These are phyloP conservation scores for Amiota mariae DNA, from an alignment of 2,888 invertebrate species.

Conservation along the genomic window DNA sequence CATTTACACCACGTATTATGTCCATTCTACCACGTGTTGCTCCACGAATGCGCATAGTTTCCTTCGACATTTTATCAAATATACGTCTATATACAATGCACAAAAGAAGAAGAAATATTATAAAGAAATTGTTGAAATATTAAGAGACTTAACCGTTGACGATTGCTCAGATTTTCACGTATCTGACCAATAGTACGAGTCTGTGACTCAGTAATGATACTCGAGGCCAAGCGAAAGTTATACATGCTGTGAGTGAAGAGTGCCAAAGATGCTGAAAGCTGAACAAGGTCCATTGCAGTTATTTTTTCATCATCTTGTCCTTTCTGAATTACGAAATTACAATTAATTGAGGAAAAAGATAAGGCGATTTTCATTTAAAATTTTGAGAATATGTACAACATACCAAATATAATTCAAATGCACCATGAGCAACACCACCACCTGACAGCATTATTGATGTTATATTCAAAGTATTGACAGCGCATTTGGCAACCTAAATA, in stretches of 20 bases:
- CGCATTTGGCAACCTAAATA: slow-evolving; percentile 52
- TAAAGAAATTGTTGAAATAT: background rate
- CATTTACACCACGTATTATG: slow-evolving; percentile 67
- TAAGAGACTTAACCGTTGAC: slow-evolving; percentile 57
- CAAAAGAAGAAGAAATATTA: background rate
- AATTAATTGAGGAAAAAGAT: background rate
- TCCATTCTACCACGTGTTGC: slow-evolving; percentile 58
- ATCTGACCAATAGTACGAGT: slow-evolving; percentile 46
- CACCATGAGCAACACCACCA: slow-evolving; percentile 62
- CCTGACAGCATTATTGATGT: slow-evolving; percentile 68
- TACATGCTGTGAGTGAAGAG: slow-evolving; percentile 69
- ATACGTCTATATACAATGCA: slow-evolving; percentile 52
- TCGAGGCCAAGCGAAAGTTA: slow-evolving; percentile 69
- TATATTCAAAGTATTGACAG: slow-evolving; percentile 69
- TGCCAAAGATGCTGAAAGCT: slow-evolving; percentile 67
- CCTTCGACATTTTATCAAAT: slow-evolving; percentile 67
- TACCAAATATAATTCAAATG: slow-evolving; percentile 66
- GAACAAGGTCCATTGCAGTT: slow-evolving; percentile 57
- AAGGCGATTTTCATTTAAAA: background rate
- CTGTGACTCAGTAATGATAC: slow-evolving; percentile 59
- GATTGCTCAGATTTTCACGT: slow-evolving; percentile 61
- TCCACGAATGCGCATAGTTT: slow-evolving; percentile 63
- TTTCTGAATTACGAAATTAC: slow-evolving; percentile 53
- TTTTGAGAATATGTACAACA: slow-evolving; percentile 35
- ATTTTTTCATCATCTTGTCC: slow-evolving; percentile 61